phyloP scores from a whole-genome alignment of 2,797 vertebrate species.

The Etheostoma nigrum region DNA sequence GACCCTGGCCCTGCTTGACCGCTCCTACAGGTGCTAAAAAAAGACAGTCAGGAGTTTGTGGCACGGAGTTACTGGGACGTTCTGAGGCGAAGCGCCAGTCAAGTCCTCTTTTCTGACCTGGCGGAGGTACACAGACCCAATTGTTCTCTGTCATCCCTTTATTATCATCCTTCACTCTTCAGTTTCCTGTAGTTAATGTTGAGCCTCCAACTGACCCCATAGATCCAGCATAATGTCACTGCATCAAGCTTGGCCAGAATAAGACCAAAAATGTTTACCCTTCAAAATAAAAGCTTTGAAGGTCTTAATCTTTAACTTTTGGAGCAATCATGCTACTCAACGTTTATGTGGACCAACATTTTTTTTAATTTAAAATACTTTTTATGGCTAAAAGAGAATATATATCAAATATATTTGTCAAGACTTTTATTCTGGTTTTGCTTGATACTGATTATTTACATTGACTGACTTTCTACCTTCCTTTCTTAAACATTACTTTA shows the following conservation, averaged over 20 bases:
- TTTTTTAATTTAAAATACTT: not conserved
- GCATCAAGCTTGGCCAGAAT: conserved; percentile 52
- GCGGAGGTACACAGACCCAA: conserved; percentile 91
- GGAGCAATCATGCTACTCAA: not conserved
- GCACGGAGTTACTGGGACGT: conserved; percentile 98
- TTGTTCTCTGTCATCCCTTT: conserved; percentile 76
- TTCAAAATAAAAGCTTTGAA: conserved; percentile 16
- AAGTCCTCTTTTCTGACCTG: conserved; percentile 98
- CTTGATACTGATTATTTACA: conserved; percentile 28
- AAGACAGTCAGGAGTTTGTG: conserved; percentile 93
- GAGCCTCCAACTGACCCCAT: conserved; percentile 7
- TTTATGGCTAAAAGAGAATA: not conserved
- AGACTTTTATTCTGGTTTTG: conserved; percentile 46
- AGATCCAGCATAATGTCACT: conserved; percentile 10
- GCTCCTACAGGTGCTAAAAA: conserved; percentile 92
- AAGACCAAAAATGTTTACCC: not conserved
- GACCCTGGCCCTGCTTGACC: conserved; percentile 76
- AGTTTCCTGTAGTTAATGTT: conserved; percentile 19
- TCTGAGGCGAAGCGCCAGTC: conserved; percentile 96
- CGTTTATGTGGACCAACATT: not conserved
- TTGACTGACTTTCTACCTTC: not conserved
- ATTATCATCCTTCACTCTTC: conserved; percentile 44
- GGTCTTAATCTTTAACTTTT: not conserved
- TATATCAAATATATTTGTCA: not conserved
- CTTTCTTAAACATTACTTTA: conserved; percentile 1